Conservation (phyloP, 2,888 invertebrate species). For the Ennomos erosarius region DNA sequence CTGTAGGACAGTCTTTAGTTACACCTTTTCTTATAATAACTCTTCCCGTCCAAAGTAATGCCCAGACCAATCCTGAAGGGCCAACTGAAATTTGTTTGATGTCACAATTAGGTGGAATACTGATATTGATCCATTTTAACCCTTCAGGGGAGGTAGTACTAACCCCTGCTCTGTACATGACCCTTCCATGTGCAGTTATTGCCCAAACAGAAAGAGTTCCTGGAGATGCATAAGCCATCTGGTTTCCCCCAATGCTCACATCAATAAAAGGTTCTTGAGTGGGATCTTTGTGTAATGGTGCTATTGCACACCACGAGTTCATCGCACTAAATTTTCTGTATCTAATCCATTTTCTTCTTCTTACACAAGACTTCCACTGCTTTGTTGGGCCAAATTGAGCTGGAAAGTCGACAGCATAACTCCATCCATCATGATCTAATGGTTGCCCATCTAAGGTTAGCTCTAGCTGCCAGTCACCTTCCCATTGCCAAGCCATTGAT, state of each 20-base stretch:
- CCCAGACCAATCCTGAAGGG: constrained; percentile 94
- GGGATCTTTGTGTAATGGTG: constrained; percentile 94
- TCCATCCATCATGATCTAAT: constrained; percentile 96
- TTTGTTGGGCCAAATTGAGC: constrained; percentile 92
- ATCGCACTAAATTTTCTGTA: constrained; percentile 94
- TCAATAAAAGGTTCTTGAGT: constrained; percentile 97
- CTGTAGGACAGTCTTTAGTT: constrained; percentile 90
- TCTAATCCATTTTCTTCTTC: constrained; percentile 95
- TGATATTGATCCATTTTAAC: constrained; percentile 92
- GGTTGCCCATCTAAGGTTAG: constrained; percentile 94
- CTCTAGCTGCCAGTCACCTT: constrained; percentile 96
- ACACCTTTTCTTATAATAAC: constrained; percentile 93
- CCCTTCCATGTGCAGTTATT: constrained; percentile 95
- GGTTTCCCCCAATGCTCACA: constrained; percentile 94
- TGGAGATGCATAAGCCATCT: constrained; percentile 90
- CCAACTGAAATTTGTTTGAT: constrained; percentile 94
- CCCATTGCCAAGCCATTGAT: constrained; percentile 98
- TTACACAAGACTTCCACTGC: constrained; percentile 95
- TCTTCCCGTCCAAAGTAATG: constrained; percentile 92
- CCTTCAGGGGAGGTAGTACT: constrained; percentile 94
- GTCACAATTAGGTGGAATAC: constrained; percentile 91
- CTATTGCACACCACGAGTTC: constrained; percentile 97
- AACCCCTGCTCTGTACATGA: constrained; percentile 94
- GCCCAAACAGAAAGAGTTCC: constrained; percentile 96
- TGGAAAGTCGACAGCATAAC: constrained; percentile 96